A percentile compares a stretch with the other conserved stretches of the same genome.
Evolutionary conservation across 2,888 invertebrate genomes (phyloP).

Genomic region (Meandrusa payeni): DNA sequence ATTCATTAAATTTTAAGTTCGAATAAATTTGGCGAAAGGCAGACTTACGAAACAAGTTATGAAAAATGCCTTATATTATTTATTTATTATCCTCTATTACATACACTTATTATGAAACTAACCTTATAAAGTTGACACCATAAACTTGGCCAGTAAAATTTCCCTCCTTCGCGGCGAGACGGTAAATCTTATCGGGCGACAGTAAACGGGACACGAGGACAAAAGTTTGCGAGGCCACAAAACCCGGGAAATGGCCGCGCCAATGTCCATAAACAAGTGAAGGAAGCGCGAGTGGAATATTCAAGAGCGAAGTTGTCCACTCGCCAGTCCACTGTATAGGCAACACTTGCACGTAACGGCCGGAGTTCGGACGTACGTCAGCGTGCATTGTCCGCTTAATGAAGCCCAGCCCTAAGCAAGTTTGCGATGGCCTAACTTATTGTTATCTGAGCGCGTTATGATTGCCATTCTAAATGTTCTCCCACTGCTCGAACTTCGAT

Average conservation of each 20-base stretch:
- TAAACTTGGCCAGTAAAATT: slow-evolving; percentile 31
- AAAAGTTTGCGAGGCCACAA: slow-evolving; percentile 65
- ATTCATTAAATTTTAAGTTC: too few species aligned
- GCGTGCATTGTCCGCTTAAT: slow-evolving; percentile 73
- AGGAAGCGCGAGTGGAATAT: slow-evolving; percentile 62
- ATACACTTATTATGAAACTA: slow-evolving; percentile 24
- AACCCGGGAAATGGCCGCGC: slow-evolving; percentile 53
- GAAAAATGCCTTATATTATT: too few species aligned
- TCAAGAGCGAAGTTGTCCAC: slow-evolving; percentile 73
- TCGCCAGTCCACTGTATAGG: slow-evolving; percentile 50
- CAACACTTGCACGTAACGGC: slow-evolving; percentile 74
- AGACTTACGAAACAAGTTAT: too few species aligned
- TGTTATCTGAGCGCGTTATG: slow-evolving; percentile 68
- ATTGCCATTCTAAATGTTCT: slow-evolving; percentile 67
- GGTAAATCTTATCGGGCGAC: slow-evolving; percentile 60
- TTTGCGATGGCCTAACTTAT: slow-evolving; percentile 65
- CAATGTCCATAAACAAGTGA: slow-evolving; percentile 65
- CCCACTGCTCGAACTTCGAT: slow-evolving; percentile 54
- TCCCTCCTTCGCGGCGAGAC: slow-evolving; percentile 33
- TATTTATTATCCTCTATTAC: too few species aligned
- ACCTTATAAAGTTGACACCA: slow-evolving; percentile 28
- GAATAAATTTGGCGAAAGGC: too few species aligned
- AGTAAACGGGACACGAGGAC: slow-evolving; percentile 56
- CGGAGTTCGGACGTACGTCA: slow-evolving; percentile 64
- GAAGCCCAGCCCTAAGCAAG: slow-evolving; percentile 61